Evolutionary conservation across 2,888 invertebrate species (phyloP), one percentile per base, ranked within the genome.

Genomic region (Hirtodrosophila duncani): DNA sequence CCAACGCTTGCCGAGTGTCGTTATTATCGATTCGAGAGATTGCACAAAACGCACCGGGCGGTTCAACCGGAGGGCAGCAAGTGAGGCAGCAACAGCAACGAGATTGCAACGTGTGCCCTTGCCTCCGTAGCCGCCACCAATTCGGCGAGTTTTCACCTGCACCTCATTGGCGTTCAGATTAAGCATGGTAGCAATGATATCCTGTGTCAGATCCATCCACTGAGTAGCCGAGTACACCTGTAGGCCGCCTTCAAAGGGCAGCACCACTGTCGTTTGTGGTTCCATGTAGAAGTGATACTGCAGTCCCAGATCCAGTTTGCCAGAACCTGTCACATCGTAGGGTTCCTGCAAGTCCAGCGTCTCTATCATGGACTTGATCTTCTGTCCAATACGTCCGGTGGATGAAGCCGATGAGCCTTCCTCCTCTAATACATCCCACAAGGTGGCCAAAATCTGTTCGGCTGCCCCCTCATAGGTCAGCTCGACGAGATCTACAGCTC

Each of bases 51-150:
- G 89, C 0, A 93, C 92, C 0, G 95, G 94, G 36, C 90, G 88
- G 63, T 89, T 83, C 0, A 86, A 65, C 36, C 81, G 83, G 58
- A 90, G 84, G 0, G 93, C 91, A 0, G 92, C 94, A 6, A 96
- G 78, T 0, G 93, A 91, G 50, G 92, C 91, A 0, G 92, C 92
- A 16, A 90, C 88, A 0, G 92, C 89, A 0, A 91, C 82, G 5
- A 89, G 87, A 8, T 87, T 84, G 3, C 89, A 84, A 3, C 94
- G 89, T 0, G 90, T 89, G 38, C 94, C 91, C 43, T 96, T 97
- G 0, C 89, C 90, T 0, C 96, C 96, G 81, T 93, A 97, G 0
- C 88, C 93, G 7, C 96, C 96, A 1, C 96, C 96, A 2, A 95
- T 67, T 26, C 95, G 90, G 3, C 91, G 89, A 0, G 94, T 92